Percentiles rank a stretch among this genome's conserved stretches.
phyloP scores from a whole-genome alignment of 2,888 invertebrate genomes.

The Lepidocyrtinus sp. region DNA sequence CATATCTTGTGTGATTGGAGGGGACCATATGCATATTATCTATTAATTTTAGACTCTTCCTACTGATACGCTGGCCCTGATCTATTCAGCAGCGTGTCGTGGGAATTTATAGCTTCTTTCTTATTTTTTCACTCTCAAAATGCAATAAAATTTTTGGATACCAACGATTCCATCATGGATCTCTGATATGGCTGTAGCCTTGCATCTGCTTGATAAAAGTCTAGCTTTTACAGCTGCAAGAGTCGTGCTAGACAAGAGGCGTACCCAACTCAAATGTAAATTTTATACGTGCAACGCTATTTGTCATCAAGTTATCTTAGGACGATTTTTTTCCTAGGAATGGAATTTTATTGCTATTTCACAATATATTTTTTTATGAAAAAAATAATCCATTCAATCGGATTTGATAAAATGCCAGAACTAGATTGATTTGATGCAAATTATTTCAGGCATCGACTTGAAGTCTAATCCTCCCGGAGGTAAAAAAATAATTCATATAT shows the following conservation, averaged over 20 bases:
- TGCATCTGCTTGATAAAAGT: background rate
- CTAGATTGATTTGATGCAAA: background rate
- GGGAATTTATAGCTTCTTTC: slow-evolving; percentile 45
- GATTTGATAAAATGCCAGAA: no score
- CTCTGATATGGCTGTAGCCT: background rate
- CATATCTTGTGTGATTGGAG: background rate
- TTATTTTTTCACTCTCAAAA: background rate
- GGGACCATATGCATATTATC: background rate
- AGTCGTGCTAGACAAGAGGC: background rate
- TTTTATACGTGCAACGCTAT: no score
- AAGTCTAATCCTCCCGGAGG: background rate
- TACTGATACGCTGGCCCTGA: slow-evolving; percentile 28
- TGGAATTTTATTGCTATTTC: no score
- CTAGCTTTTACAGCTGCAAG: background rate
- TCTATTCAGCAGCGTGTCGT: slow-evolving; percentile 23
- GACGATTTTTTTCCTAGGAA: no score
- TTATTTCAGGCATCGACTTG: background rate
- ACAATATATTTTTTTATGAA: no score
- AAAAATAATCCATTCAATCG: no score
- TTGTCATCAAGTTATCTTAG: no score
- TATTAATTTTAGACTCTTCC: slow-evolving; percentile 35
- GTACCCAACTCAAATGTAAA: no score
- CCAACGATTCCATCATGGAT: background rate
- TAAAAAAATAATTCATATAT: background rate
- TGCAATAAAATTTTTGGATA: background rate